phyloP scores from a whole-genome alignment of 1,140 invertebrate genomes.

The Diabrotica virgifera region DNA sequence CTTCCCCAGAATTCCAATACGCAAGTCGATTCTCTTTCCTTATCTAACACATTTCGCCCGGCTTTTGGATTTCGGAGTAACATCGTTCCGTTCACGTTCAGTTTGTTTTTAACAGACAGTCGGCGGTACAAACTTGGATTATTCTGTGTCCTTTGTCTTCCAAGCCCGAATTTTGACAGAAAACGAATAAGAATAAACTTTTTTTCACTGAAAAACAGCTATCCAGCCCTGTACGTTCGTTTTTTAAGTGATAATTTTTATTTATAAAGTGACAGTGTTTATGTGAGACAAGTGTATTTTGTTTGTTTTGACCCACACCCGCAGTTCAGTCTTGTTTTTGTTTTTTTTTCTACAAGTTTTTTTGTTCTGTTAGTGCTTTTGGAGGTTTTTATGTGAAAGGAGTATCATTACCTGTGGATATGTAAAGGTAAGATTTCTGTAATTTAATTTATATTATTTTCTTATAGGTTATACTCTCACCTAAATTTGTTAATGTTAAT shows the following conservation, averaged over 20 bases:
- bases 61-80: neutral
- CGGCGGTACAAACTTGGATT: neutral
- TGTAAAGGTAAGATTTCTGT: neutral
- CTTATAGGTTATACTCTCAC: too few relatives aligned
- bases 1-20: neutral
- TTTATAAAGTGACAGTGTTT: neutral
- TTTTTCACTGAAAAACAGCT: neutral
- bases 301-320: constrained; percentile 1
- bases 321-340: neutral
- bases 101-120: constrained; percentile 2
- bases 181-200: neutral
- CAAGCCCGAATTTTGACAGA: neutral
- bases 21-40: neutral
- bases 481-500: too few relatives aligned
- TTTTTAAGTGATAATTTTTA: neutral
- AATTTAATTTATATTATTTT: too few relatives aligned
- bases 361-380: neutral
- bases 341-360: neutral
- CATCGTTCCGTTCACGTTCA: neutral
- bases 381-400: neutral
- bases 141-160: neutral
- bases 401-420: neutral
- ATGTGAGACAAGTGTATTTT: constrained; percentile 1
- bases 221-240: neutral
- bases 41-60: neutral